Conservation (phyloP, 2,888 invertebrate genomes). For the Platypus cylindrus region DNA sequence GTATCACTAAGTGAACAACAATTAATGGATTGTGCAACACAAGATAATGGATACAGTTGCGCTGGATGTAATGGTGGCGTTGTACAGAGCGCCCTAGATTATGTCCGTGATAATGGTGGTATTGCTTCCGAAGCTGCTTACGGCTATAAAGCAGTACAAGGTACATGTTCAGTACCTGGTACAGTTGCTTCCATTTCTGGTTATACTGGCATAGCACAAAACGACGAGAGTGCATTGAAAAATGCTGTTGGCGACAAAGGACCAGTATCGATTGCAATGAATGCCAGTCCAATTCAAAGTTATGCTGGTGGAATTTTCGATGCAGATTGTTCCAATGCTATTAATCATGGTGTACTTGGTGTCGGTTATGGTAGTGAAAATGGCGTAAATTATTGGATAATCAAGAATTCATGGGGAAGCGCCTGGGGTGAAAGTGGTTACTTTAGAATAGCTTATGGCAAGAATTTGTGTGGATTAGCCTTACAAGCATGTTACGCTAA, state of each 20-base stretch:
- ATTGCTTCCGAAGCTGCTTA: conserved; percentile 54
- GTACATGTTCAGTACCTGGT: conserved; percentile 53
- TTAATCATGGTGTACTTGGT: conserved; percentile 77
- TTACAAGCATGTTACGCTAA: conserved; percentile 64
- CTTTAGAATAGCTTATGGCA: conserved; percentile 74
- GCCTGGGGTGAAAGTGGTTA: conserved; percentile 76
- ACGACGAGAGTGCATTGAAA: conserved; percentile 15
- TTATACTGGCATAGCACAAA: conserved; percentile 51
- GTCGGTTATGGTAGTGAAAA: conserved; percentile 73
- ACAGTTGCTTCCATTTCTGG: conserved; percentile 69
- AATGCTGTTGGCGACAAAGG: conserved; percentile 16
- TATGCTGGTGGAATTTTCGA: conserved; percentile 26
- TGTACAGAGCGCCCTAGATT: conserved; percentile 8
- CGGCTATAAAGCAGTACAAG: conserved; percentile 68
- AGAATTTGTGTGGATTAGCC: conserved; percentile 81
- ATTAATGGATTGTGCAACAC: conserved; percentile 9
- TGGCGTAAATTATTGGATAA: conserved; percentile 70
- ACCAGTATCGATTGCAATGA: conserved; percentile 17
- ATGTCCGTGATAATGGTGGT: conserved; percentile 11
- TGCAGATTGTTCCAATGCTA: conserved; percentile 51
- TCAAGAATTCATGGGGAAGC: conserved; percentile 74
- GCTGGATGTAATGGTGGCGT: conserved; percentile 12
- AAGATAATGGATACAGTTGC: conserved; percentile 7
- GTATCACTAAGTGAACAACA: conserved; percentile 11
- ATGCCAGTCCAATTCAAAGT: conserved; percentile 13